Evolutionary conservation across 2,888 invertebrate species (phyloP), one percentile per base, ranked within the genome.

Genomic region (Sarcophaga carnaria): DNA sequence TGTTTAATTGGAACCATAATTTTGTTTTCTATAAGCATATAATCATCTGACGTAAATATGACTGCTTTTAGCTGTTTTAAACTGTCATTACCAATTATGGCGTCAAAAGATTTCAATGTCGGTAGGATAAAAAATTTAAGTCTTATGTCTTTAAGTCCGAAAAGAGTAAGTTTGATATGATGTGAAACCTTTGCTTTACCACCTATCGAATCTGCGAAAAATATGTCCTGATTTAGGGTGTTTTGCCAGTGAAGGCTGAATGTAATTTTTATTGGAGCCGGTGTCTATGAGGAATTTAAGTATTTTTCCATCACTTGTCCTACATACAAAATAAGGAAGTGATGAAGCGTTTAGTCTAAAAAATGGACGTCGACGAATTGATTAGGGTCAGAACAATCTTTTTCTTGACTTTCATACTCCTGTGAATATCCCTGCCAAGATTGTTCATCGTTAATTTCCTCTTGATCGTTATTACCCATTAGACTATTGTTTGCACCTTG

Each of bases 51-150:
- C 60, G 71, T 80, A 45, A 71, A 20, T 25, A 85, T 78, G 25
- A 75, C 71, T 8, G 83, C 83, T 17, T 64, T 59, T 12, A 83
- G 49, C 17, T 85, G 63, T 45, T 83, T 83, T 1, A 85, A 49
- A 27, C 59, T 85, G 25, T 87, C 82, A 25, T 82, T 71, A 1
- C 82, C 84, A n/a, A 84, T 27, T 72, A 87, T 87, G 2, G 60
- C 83, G 37, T 84, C 64, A 77, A 81, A 87, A 1, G 80, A 80
- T 72, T 72, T 76, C 25, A 87, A 25, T n/a, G 80, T 45, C 10
- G 80, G 87, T 3, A 80, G 47, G 11, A 87, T 20, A 60, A 85
- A 87, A 45, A 83, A 80, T 77, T 84, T 81, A 22, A 60, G 63
- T 22, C 20, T 74, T 63, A 12, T 60, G 10, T 54, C 25, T 22